Conservation (phyloP, 2,888 invertebrate genomes). For the Campoletis raptor region DNA sequence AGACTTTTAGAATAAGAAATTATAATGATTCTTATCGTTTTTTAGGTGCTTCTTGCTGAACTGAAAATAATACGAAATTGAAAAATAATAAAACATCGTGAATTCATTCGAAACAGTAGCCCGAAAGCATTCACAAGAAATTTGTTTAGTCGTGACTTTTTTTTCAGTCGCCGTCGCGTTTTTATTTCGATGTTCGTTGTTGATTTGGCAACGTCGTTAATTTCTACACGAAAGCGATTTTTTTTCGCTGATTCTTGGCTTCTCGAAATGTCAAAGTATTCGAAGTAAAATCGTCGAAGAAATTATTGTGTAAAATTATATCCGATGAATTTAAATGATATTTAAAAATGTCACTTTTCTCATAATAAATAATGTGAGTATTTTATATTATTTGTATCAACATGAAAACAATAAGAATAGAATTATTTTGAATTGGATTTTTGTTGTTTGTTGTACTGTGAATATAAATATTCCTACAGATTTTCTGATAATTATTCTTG, state of each 20-base stretch:
- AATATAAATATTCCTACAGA: neutral
- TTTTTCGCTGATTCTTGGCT: neutral
- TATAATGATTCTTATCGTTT: neutral
- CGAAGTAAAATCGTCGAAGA: neutral
- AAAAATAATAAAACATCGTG: neutral
- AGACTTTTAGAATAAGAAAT: neutral
- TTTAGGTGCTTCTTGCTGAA: neutral
- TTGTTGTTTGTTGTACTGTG: neutral
- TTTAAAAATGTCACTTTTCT: neutral
- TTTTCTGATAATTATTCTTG: conserved; percentile 22
- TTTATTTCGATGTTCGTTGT: neutral
- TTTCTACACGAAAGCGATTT: neutral
- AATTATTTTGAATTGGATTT: neutral
- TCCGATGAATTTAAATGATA: neutral
- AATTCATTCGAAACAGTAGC: neutral
- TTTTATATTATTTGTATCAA: neutral
- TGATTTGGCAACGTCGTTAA: conserved; percentile 5
- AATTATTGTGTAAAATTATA: neutral
- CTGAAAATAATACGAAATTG: neutral
- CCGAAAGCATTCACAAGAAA: neutral
- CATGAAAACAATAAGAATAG: neutral
- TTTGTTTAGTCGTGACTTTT: neutral
- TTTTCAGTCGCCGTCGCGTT: neutral
- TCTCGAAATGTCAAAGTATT: conserved; percentile 1
- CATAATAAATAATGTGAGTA: neutral